Evolutionary conservation across 2,888 invertebrate genomes (phyloP), one percentile per base, ranked within the genome.

Genomic region (Cantharis flavilabris): DNA sequence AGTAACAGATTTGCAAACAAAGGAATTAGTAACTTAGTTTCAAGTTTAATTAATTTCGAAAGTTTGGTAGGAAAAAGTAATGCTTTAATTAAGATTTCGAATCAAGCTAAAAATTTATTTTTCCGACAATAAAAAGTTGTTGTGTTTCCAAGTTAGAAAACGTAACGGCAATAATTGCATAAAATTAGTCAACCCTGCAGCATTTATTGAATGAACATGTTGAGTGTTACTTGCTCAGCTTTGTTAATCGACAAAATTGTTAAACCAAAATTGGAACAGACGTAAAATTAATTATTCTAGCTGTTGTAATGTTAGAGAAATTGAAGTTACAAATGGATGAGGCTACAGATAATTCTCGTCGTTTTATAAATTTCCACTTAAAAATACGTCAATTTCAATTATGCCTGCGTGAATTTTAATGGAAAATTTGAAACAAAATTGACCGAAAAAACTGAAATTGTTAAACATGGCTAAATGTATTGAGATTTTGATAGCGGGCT

Each of bases 341-440:
- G 67, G 67, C 71, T 75, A 49, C 49, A 49, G 49, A 71, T 75
- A 75, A 75, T 70, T 70, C 71, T 18, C 67, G 70, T 70, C 71
- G 67, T 75, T 65, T 70, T 49, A 71, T 71, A 75, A 75, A 75
- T 75, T 75, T 70, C 71, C 75, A 71, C 49, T 75, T 71, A 67
- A 70, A 26, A 70, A 74, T 64, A 30, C 30, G 33, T 70, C 67
- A 67, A 67, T 75, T 71, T 71, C 18, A 49, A 49, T 49, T 49
- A 49, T 7, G n/a, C n/a, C 49, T 49, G 13, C 13, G 33, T 49
- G 49, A 7, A n/a, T 49, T 49, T 49, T 49, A 49, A 13, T 30
- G 28, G 11, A 33, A 11, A 33, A 13, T 33, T 11, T 13, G 33
- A 11, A 33, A n/a, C 9, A 49, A 9, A 49, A 49, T n/a, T 49